A percentile compares a stretch with the other conserved stretches of the same genome.
phyloP scores from a whole-genome alignment of 2,888 invertebrate species.

The Andrena minutula region DNA sequence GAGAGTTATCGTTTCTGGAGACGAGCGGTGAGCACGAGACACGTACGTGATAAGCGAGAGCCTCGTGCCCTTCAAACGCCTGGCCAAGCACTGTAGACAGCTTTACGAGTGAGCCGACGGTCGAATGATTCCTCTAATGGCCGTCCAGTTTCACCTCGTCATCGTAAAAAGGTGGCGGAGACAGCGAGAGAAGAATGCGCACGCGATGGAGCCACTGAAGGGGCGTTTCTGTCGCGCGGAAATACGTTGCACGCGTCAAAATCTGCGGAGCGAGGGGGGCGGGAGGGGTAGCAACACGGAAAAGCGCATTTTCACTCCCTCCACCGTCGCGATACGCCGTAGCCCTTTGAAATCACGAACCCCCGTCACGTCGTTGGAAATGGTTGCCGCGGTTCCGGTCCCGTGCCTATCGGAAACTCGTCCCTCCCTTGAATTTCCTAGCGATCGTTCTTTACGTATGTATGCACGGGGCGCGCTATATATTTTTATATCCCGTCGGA shows the following conservation, averaged over 20 bases:
- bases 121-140: constrained; percentile 45
- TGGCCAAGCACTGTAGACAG: background rate
- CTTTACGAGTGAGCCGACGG: constrained; percentile 39
- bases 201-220: background rate
- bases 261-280: too few relatives aligned
- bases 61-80: too few relatives aligned
- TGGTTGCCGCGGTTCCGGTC: constrained; percentile 2
- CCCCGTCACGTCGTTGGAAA: constrained; percentile 26
- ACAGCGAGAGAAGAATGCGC: constrained; percentile 13
- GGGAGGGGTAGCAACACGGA: background rate
- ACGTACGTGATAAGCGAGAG: constrained; percentile 22
- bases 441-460: constrained; percentile 16
- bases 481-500: constrained; percentile 14
- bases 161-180: constrained; percentile 28
- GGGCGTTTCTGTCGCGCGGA: background rate
- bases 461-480: constrained; percentile 9
- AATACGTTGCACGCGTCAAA: background rate
- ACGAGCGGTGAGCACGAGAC: constrained; percentile 3
- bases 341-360: constrained; percentile 5
- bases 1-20: constrained; percentile 19
- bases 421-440: constrained; percentile 18
- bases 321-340: background rate
- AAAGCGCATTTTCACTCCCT: background rate
- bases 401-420: constrained; percentile 18
- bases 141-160: constrained; percentile 18